Base-by-base conservation (phyloP, 2,888 invertebrate genomes). In the Strigamia transsilvanica region DNA sequence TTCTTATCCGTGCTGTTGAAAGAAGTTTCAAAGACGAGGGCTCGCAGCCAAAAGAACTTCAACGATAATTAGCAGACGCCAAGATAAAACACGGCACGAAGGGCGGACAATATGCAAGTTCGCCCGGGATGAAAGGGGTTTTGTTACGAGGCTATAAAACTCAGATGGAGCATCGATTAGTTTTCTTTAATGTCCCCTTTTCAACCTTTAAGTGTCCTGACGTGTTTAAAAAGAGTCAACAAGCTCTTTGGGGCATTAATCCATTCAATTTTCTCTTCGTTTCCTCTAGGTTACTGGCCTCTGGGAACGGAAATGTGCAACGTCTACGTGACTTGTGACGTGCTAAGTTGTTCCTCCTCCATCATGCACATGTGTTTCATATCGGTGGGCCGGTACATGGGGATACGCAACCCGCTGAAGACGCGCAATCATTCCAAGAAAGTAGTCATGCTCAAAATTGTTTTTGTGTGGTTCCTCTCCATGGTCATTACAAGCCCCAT, bases 401-500 rank as follows among this genome's bases (percentile, higher is more conserved):
- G 89, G 79, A 90, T 90, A 78, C 85, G 88, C 34, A 88, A 89
- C 84, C 91, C 91, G 2, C 88, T 90, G 85, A 88, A 86, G 83
- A 87, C 86, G 41, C 85, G 88, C 34, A 86, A 86, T 84, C 86
- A 85, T 82, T 86, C 86, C 46, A 85, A 85, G 80, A 85, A 85
- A 34, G 84, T 85, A 27, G 95, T 96, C 38, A 93, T 93, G 0
- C 90, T 97, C 84, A 98, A 98, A 89, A 97, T 99, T 82, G 92
- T 93, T 18, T 93, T 97, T 87, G 98, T 98, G 0, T 98, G 98
- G 98, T 90, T 97, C 66, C 90, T 97, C 82, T 96, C 98, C 81
- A 93, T 95, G 83, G 94, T 96, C 23, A 96, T 97, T 93, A 96
- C 96, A 86, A 90, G 95, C 84, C 97, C 97, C 0, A 90, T 97